Evolutionary conservation across 2,113 vertebrate species (phyloP).

Genomic region (Fulica atra): DNA sequence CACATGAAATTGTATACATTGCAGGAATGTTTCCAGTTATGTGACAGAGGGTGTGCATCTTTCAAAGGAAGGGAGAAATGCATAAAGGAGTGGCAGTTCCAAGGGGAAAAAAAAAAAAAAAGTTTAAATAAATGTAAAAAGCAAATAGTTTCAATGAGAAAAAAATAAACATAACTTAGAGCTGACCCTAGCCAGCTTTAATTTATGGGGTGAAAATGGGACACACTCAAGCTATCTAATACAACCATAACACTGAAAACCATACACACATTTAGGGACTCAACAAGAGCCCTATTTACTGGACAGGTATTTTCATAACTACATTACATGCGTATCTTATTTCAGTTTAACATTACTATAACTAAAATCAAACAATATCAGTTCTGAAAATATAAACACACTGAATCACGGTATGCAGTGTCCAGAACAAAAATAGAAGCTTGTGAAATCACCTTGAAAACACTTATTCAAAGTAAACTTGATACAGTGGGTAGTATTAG

Average conservation of each 20-base stretch:
- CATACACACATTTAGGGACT: conserved; percentile 16
- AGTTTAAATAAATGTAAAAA: conserved; percentile 36
- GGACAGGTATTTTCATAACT: conserved; percentile 58
- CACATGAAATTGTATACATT: conserved; percentile 21
- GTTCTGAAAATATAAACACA: neutral
- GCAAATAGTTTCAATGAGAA: conserved; percentile 50
- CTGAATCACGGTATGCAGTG: neutral
- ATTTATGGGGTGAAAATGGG: conserved; percentile 72
- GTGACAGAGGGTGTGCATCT: conserved; percentile 47
- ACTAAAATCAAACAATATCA: conserved; percentile 10
- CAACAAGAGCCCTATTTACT: conserved; percentile 49
- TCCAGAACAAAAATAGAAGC: conserved; percentile 10
- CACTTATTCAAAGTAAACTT: conserved; percentile 45
- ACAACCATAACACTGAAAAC: conserved; percentile 62
- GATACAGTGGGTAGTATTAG: conserved; percentile 20
- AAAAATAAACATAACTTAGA: conserved; percentile 63
- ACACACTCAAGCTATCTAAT: conserved; percentile 57
- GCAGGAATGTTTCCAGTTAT: conserved; percentile 40
- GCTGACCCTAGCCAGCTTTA: conserved; percentile 53
- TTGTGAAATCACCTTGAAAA: conserved; percentile 45
- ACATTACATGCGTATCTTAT: neutral
- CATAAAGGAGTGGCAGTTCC: conserved; percentile 15
- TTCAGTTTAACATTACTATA: conserved; percentile 44
- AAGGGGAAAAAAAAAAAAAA: neutral
- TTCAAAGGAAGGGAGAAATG: conserved; percentile 24